Evolutionary conservation across 2,797 vertebrate species (phyloP).

Genomic region (Enteromius afrohamiltoni): DNA sequence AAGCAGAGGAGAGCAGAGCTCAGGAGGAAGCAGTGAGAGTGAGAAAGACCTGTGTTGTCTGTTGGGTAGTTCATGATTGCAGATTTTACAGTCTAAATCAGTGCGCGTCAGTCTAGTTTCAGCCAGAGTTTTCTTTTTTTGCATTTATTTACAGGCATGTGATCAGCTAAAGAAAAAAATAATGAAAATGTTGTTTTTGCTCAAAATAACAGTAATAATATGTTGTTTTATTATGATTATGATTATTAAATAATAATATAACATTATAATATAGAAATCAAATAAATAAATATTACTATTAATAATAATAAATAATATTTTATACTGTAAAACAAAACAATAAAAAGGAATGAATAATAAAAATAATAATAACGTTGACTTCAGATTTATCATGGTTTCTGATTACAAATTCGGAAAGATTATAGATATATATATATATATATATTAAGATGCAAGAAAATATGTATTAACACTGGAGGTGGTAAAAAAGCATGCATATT

Average conservation of each 20-base stretch:
- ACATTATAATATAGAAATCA: too few relatives aligned
- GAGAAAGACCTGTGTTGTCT: constrained; percentile 2
- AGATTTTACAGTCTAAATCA: background rate
- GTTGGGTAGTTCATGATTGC: background rate
- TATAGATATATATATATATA: too few relatives aligned
- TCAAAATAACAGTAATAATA: background rate
- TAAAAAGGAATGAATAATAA: background rate
- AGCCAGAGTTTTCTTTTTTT: background rate
- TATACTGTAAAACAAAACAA: background rate
- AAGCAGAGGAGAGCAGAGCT: background rate
- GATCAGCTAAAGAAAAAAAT: background rate
- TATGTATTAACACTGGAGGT: background rate
- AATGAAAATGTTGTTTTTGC: background rate
- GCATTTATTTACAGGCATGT: background rate
- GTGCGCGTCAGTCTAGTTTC: background rate
- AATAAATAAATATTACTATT: background rate
- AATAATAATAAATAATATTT: background rate
- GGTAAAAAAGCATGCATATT: too few relatives aligned
- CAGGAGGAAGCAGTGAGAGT: background rate
- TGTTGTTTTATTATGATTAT: background rate
- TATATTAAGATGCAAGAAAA: background rate
- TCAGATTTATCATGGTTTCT: background rate
- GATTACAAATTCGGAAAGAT: background rate
- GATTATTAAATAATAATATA: background rate
- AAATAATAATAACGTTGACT: background rate